Evolutionary conservation across 2,888 invertebrate genomes (phyloP).

Genomic region (Steinernema hermaphroditum): DNA sequence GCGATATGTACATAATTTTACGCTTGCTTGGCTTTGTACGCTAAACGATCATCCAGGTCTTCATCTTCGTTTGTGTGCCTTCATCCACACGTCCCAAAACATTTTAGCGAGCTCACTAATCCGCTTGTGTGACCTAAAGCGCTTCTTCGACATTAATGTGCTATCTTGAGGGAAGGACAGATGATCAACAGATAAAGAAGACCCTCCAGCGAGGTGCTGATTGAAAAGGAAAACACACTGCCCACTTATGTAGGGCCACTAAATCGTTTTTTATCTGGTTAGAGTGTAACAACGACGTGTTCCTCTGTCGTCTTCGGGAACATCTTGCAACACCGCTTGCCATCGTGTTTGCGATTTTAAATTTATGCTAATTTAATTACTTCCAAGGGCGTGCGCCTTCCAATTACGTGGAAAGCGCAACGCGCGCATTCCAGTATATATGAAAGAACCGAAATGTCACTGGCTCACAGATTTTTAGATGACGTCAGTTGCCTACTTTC

Average conservation of each 20-base stretch:
- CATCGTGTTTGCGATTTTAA: conserved; percentile 27
- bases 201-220: neutral
- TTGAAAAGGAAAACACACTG: neutral
- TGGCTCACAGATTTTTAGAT: too few species aligned
- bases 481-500: too few species aligned
- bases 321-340: neutral
- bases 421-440: neutral
- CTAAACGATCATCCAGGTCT: too few species aligned
- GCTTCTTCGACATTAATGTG: neutral
- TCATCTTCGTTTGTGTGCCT: too few species aligned
- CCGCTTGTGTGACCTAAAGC: conserved; percentile 28
- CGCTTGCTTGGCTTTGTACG: too few species aligned
- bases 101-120: conserved; percentile 21
- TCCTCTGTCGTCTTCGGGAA: neutral
- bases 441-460: neutral
- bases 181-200: conserved; percentile 5
- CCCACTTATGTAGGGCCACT: neutral
- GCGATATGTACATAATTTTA: too few species aligned
- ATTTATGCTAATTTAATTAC: conserved; percentile 30
- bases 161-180: neutral
- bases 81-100: too few species aligned
- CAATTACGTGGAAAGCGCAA: conserved; percentile 18
- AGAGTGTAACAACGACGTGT: neutral
- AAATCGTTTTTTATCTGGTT: neutral
- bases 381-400: conserved; percentile 20